Conservation (phyloP, 2,888 invertebrate species). For the Cryptus viduatorius region DNA sequence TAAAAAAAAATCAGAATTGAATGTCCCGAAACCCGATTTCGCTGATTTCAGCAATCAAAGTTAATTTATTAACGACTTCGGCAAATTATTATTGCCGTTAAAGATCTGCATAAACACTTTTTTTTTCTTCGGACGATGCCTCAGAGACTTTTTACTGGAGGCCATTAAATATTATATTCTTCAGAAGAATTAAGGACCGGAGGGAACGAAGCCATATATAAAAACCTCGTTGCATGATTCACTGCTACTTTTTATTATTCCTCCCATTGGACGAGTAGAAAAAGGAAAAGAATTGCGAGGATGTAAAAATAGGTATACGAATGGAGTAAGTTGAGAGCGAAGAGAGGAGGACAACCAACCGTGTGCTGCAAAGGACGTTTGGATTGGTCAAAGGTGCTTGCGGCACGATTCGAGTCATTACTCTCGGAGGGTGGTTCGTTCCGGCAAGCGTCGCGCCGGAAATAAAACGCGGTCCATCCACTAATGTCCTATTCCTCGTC, state of each 20-base stretch:
- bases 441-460: slow-evolving; percentile 17
- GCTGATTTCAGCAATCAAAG: too few relatives aligned
- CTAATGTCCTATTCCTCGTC: slow-evolving; percentile 32
- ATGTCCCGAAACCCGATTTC: too few relatives aligned
- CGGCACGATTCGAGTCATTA: slow-evolving; percentile 46
- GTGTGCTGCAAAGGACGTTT: slow-evolving; percentile 18
- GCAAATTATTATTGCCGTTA: background rate
- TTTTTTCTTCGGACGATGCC: too few relatives aligned
- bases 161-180: slow-evolving; percentile 36
- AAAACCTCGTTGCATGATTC: slow-evolving; percentile 20
- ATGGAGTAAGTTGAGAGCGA: background rate
- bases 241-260: slow-evolving; percentile 46
- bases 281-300: background rate
- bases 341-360: slow-evolving; percentile 10
- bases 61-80: too few relatives aligned
- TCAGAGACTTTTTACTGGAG: slow-evolving; percentile 3
- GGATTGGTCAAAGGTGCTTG: slow-evolving; percentile 45
- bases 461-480: slow-evolving; percentile 45
- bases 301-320: background rate
- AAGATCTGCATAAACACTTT: background rate
- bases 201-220: background rate
- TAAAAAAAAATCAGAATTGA: too few relatives aligned
- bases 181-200: slow-evolving; percentile 25
- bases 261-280: background rate
- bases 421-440: slow-evolving; percentile 11